phyloP scores from a whole-genome alignment of 1,140 invertebrate genomes.

The Leptinotarsa lineolata region DNA sequence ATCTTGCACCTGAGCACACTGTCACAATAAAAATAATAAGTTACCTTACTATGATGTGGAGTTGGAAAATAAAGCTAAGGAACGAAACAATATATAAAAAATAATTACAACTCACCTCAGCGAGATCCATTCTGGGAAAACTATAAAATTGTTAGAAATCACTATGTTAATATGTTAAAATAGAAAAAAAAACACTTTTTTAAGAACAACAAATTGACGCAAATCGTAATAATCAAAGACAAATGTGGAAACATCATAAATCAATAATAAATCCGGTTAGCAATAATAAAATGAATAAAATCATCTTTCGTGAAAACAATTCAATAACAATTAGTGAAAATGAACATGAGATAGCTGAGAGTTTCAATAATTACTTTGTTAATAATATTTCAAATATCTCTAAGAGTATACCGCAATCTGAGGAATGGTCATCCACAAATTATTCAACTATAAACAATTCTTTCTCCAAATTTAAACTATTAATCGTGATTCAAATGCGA shows the following conservation, averaged over 20 bases:
- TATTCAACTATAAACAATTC: slow-evolving; percentile 12
- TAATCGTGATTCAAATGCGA: slow-evolving; percentile 3
- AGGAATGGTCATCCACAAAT: slow-evolving; percentile 8
- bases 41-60: too few relatives aligned
- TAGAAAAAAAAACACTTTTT: slow-evolving; percentile 7
- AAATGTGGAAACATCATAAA: slow-evolving; percentile 10
- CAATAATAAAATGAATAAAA: slow-evolving; percentile 9
- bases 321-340: slow-evolving; percentile 10
- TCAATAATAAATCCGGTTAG: neutral
- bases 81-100: neutral
- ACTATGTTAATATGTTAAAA: slow-evolving; percentile 11
- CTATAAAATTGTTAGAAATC: slow-evolving; percentile 17
- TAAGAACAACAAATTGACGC: slow-evolving; percentile 10
- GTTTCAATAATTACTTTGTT: slow-evolving; percentile 11
- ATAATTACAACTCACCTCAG: slow-evolving; percentile 6
- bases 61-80: too few relatives aligned
- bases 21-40: too few relatives aligned
- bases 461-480: slow-evolving; percentile 14
- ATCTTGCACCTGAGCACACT: too few relatives aligned
- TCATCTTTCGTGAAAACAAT: slow-evolving; percentile 14
- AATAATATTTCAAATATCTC: slow-evolving; percentile 13
- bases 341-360: slow-evolving; percentile 12
- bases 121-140: slow-evolving; percentile 6
- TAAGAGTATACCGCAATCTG: slow-evolving; percentile 9
- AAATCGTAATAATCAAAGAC: slow-evolving; percentile 13